Base-by-base conservation (phyloP, 1,140 invertebrate genomes). In the Oryctes rhinoceros region DNA sequence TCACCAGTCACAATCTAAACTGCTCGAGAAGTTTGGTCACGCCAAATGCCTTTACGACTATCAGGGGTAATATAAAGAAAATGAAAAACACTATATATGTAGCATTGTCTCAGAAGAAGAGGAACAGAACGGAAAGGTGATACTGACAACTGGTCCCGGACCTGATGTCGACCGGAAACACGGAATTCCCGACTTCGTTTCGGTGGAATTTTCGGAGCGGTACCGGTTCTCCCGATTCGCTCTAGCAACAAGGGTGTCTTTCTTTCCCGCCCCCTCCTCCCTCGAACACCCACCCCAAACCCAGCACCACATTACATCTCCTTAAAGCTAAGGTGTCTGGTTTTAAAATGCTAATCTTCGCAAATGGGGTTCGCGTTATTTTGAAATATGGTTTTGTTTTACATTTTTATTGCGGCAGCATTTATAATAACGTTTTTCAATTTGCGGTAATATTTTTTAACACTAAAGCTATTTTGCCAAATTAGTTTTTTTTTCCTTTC, bases 61-160 rank as follows among this genome's bases (percentile, higher is more conserved):
- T 91, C 93, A 90, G 87, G 93, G 93, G 92, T 93, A 91, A 93
- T 91, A 93, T 94, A 93, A 94, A 94, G 92, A 93, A 94, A 94
- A 94, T 94, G 93, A 94, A 94, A 93, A 94, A 94, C 92, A 93
- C 86, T 87, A 87, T 85, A 82, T 80, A 85, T 85, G 85, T 85
- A 85, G 85, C 84, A 86, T 86, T 86, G 85, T 86, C 86, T 86
- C 80, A 83, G 82, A 82, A 67, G 65, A 67, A 67, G 65, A 67
- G 18, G 20, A 67, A 67, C 65, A 35, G 65, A 67, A 67, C 65
- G 65, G 65, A 67, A 85, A 85, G 85, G 85, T 86, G 84, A 85
- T 85, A 83, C 84, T 85, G 85, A 86, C 84, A 84, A 85, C 82
- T 84, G 82, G 81, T 82, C 82, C 83, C 84, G 79, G 80, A 67